These are phyloP conservation scores for Alligator mississippiensis DNA, from an alignment of 2,113 vertebrate species.

Conservation along the genomic window DNA sequence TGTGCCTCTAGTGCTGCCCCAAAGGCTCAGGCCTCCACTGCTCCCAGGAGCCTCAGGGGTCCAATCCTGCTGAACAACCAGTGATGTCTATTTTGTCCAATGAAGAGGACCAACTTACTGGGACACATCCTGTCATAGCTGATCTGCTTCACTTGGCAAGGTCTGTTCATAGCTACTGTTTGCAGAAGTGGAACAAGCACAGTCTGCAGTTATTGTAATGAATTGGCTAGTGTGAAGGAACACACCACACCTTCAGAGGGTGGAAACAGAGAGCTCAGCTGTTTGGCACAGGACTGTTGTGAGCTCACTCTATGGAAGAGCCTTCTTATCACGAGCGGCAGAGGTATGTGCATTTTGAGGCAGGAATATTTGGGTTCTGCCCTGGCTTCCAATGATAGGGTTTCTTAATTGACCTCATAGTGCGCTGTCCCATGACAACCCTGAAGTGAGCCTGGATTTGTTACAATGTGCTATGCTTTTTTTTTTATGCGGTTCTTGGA, in stretches of 20 bases:
- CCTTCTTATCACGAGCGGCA: background rate
- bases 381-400: background rate
- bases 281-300: background rate
- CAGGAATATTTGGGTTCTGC: background rate
- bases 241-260: background rate
- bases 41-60: too few relatives aligned
- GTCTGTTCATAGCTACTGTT: background rate
- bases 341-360: constrained; percentile 8
- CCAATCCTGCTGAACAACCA: too few relatives aligned
- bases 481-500: constrained; percentile 13
- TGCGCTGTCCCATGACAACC: background rate
- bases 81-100: too few relatives aligned
- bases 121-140: too few relatives aligned
- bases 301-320: background rate
- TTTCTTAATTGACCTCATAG: rapidly evolving
- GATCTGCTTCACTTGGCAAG: too few relatives aligned
- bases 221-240: background rate
- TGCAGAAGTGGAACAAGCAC: background rate
- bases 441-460: constrained; percentile 13
- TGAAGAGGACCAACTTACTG: too few relatives aligned
- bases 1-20: too few relatives aligned
- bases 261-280: background rate
- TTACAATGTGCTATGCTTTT: constrained; percentile 7
- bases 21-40: too few relatives aligned
- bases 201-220: background rate